Evolutionary conservation across 1,140 invertebrate genomes (phyloP).

Genomic region (Episyrphus balteatus): DNA sequence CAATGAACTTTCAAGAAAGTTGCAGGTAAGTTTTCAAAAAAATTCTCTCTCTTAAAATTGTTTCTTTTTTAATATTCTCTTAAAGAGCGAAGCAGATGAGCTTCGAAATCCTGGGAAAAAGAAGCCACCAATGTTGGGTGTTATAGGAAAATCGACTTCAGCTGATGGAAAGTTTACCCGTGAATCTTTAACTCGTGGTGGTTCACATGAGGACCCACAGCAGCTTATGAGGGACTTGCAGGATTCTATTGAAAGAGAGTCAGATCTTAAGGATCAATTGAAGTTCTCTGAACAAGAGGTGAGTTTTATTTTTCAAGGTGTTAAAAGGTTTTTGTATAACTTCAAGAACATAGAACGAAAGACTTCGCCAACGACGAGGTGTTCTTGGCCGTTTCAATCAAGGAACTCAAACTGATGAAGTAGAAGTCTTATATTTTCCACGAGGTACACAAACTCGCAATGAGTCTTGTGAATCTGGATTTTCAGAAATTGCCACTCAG

Average conservation of each 20-base stretch:
- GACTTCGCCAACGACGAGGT: conserved; percentile 1
- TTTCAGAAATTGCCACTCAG: conserved; percentile 8
- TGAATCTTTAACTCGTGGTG: conserved; percentile 55
- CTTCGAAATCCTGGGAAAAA: conserved; percentile 47
- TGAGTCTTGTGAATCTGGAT: neutral
- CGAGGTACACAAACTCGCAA: conserved; percentile 19
- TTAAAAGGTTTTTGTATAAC: neutral
- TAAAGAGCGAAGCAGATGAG: conserved; percentile 40
- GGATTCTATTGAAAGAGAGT: conserved; percentile 83
- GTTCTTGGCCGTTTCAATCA: conserved; percentile 13
- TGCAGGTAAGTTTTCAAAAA: conserved; percentile 36
- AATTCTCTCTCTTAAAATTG: neutral
- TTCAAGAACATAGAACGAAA: neutral
- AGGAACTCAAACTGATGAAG: conserved; percentile 22
- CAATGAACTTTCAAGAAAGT: conserved; percentile 54
- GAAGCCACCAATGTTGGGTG: conserved; percentile 46
- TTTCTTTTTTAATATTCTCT: neutral
- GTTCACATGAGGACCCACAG: conserved; percentile 65
- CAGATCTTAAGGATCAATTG: conserved; percentile 81
- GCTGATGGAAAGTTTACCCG: conserved; percentile 52
- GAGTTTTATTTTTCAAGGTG: conserved; percentile 9
- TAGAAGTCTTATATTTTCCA: conserved; percentile 14
- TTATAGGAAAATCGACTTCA: conserved; percentile 44
- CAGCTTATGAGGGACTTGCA: conserved; percentile 76
- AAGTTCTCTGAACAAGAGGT: conserved; percentile 83